Conservation (phyloP, 2,888 invertebrate genomes). For the Torymus tubicola region DNA sequence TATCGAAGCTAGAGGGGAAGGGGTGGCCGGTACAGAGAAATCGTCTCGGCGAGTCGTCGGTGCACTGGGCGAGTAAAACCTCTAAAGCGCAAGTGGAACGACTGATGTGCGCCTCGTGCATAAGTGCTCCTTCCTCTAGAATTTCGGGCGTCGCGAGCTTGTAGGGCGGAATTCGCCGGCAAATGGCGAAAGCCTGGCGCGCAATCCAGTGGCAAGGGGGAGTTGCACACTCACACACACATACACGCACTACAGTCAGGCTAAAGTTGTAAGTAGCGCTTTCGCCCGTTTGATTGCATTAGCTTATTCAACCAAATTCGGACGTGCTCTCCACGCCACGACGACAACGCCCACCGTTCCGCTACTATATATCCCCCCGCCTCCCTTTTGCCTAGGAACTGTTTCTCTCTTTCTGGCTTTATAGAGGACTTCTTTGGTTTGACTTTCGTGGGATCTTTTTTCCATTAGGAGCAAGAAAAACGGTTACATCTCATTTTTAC, state of each 20-base stretch:
- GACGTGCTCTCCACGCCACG: slow-evolving; percentile 42
- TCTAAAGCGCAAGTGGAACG: slow-evolving; percentile 25
- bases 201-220: slow-evolving; percentile 48
- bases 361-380: background rate
- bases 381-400: no score
- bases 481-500: slow-evolving; percentile 14
- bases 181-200: slow-evolving; percentile 42
- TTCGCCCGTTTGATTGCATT: slow-evolving; percentile 69
- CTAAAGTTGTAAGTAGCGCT: slow-evolving; percentile 68
- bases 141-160: slow-evolving; percentile 16
- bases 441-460: no score
- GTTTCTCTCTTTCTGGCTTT: no score
- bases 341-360: background rate
- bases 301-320: slow-evolving; percentile 65
- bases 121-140: background rate
- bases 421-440: no score
- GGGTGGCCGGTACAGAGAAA: no score
- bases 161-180: slow-evolving; percentile 12
- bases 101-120: slow-evolving; percentile 7
- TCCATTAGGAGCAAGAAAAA: no score
- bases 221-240: slow-evolving; percentile 33
- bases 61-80: slow-evolving; percentile 8
- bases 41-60: no score
- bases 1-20: no score
- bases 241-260: background rate